These are phyloP conservation scores for Pseudococcus viburni DNA, from an alignment of 2,888 invertebrate species.

Conservation along the genomic window DNA sequence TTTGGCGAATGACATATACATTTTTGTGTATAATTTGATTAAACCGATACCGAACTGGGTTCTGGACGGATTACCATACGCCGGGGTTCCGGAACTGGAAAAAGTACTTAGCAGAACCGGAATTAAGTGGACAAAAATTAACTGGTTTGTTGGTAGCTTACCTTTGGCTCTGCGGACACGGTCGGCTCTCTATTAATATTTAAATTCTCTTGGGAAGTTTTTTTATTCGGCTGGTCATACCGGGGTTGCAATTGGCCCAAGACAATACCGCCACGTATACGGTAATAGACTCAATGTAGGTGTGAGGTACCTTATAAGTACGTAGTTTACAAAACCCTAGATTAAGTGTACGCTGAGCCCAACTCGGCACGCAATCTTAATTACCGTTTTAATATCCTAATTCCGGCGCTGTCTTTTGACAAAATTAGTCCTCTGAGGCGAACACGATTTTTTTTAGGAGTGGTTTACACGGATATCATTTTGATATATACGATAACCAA, in stretches of 20 bases:
- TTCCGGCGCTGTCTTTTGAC: conserved; percentile 5
- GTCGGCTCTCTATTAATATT: conserved; percentile 17
- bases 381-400: conserved; percentile 13
- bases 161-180: neutral
- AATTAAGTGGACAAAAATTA: conserved; percentile 52
- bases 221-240: conserved; percentile 19
- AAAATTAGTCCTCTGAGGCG: conserved; percentile 12
- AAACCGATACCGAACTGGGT: conserved; percentile 36
- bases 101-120: conserved; percentile 42
- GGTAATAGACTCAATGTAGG: conserved; percentile 6
- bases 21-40: conserved; percentile 30
- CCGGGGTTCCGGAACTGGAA: conserved; percentile 21
- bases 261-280: neutral
- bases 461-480: neutral
- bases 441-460: neutral
- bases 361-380: conserved; percentile 19
- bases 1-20: neutral
- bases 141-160: conserved; percentile 17
- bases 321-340: neutral
- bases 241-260: neutral
- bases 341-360: neutral
- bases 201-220: conserved; percentile 52
- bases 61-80: neutral
- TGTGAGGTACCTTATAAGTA: neutral
- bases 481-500: neutral